Evolutionary conservation across 1,140 invertebrate genomes (phyloP), one percentile per base, ranked within the genome.

Genomic region (Kradibia gibbosae): DNA sequence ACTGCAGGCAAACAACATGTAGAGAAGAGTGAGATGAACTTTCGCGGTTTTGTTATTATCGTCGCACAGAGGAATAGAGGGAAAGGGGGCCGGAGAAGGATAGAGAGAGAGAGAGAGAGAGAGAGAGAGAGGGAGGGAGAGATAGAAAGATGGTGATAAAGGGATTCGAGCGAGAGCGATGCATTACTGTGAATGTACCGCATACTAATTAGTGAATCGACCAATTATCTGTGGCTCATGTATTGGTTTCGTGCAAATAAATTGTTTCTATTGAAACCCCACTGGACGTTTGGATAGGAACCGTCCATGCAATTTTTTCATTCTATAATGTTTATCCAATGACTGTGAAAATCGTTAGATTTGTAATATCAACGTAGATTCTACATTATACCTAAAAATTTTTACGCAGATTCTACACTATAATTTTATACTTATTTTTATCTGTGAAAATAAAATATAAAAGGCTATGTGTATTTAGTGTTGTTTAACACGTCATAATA

Each of bases 171-270:
- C n/a, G n/a, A n/a, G n/a, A n/a, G n/a, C n/a, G n/a, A 3, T n/a
- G 39, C 31, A 53, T 10, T 25, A 70, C 70, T 70, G 25, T 31
- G 76, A 67, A 20, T 34, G 8, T 39, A 17, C 48, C 22, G 50
- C 50, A 50, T 31, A 53, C 67, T 79, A 79, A 79, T 79, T 72
- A 79, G 36, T 17, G 34, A 31, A 28, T 42, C 78, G 65, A 45
- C 77, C 77, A 79, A 79, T 79, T 79, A 78, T 42, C 62, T 45
- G 48, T 10, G 31, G 67, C 74, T 65, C 57, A 25, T 62, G 42
- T 77, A 77, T 62, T 39, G 42, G 25, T 62, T 34, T n/a, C 39
- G 50, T 25, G 60, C 60, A 13, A 71, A 45, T 65, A 65, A 65
- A 65, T 13, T 36, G 31, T 65, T 65, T 34, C 31, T 28, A 31